Conservation (phyloP, 2,113 vertebrate genomes). For the Tychaedon coryphoeus region DNA sequence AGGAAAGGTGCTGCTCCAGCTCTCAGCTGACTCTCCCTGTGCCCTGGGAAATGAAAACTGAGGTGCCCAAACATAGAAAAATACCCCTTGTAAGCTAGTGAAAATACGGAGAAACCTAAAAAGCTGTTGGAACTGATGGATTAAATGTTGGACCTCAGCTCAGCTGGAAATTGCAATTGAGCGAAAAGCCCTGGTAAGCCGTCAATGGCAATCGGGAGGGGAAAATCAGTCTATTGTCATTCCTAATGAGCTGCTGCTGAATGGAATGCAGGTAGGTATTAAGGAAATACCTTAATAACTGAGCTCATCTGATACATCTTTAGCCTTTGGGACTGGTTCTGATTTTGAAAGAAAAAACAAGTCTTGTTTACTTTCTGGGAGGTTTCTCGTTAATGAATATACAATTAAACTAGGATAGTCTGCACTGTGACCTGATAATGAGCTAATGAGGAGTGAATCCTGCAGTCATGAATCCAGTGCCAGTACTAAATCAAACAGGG, state of each 20-base stretch:
- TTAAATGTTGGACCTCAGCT: background rate
- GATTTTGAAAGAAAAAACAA: slow-evolving; percentile 16
- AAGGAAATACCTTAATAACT: background rate
- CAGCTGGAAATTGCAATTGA: background rate
- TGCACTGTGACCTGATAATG: background rate
- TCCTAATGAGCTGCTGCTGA: background rate
- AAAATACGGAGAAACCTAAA: background rate
- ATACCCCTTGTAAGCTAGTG: background rate
- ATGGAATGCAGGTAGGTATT: background rate
- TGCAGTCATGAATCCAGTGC: background rate
- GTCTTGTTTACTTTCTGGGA: background rate
- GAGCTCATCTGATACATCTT: background rate
- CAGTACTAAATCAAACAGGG: background rate
- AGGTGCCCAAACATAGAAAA: background rate
- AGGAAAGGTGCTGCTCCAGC: background rate
- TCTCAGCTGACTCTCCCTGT: background rate
- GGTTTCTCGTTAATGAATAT: background rate
- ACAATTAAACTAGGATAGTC: background rate
- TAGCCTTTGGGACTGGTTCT: background rate
- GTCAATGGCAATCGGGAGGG: background rate
- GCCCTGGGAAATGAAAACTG: background rate
- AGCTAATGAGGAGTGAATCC: background rate
- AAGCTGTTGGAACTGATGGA: background rate
- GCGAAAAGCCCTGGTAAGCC: background rate
- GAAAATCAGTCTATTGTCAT: background rate